Percentiles rank a stretch among this genome's conserved stretches.
Evolutionary conservation across 2,888 invertebrate species (phyloP).

Genomic region (Vanessa cardui): DNA sequence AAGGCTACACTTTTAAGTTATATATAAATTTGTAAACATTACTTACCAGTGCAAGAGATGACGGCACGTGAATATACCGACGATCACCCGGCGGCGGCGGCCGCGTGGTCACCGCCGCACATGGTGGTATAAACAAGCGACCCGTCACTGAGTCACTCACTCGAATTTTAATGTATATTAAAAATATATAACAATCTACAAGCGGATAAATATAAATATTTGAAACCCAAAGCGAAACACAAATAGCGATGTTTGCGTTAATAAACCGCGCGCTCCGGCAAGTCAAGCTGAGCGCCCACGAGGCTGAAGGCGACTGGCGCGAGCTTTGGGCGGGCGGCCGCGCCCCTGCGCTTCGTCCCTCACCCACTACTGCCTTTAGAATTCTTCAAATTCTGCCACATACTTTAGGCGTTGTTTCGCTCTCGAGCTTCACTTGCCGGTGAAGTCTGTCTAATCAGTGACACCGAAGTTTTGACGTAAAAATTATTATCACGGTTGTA

Average conservation of each 20-base stretch:
- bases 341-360: slow-evolving; percentile 61
- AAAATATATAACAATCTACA: slow-evolving; percentile 9
- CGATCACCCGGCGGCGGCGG: slow-evolving; percentile 65
- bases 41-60: slow-evolving; percentile 69
- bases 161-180: slow-evolving; percentile 1
- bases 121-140: slow-evolving; percentile 53
- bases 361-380: slow-evolving; percentile 50
- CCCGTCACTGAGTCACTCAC: slow-evolving; percentile 34
- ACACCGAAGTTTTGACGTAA: slow-evolving; percentile 9
- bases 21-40: slow-evolving; percentile 18
- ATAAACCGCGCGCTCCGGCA: slow-evolving; percentile 32
- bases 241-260: slow-evolving; percentile 50
- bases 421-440: slow-evolving; percentile 31
- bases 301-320: slow-evolving; percentile 48
- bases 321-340: slow-evolving; percentile 67
- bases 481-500: slow-evolving; percentile 8
- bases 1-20: neutral
- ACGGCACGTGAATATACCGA: slow-evolving; percentile 48
- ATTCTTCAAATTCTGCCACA: slow-evolving; percentile 46
- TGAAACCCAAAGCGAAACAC: slow-evolving; percentile 38
- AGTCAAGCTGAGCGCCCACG: slow-evolving; percentile 45
- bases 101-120: slow-evolving; percentile 61
- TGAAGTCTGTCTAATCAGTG: slow-evolving; percentile 21
- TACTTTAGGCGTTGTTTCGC: slow-evolving; percentile 40
- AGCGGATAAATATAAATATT: slow-evolving; percentile 24